phyloP scores from a whole-genome alignment of 35 echinoderm and acorn worm genomes.

The Heliocidaris erythrogramma region DNA sequence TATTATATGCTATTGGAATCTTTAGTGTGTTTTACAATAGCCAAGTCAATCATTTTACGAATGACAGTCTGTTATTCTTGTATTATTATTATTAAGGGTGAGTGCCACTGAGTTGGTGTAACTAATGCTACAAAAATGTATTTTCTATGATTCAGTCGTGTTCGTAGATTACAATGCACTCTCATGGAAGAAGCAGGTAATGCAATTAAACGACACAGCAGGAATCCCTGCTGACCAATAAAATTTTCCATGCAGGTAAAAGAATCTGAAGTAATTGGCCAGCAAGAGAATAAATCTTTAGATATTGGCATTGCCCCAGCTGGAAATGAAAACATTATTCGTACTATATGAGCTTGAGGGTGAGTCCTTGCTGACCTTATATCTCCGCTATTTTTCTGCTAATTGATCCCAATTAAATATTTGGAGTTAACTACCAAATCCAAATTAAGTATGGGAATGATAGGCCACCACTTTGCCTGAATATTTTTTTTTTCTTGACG shows the following conservation, averaged over 20 bases:
- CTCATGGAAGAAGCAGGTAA: neutral
- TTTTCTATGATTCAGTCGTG: too few relatives aligned
- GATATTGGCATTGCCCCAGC: neutral
- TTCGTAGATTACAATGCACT: too few relatives aligned
- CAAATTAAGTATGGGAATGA: neutral
- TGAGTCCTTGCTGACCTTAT: neutral
- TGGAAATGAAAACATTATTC: neutral
- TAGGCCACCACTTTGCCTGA: neutral
- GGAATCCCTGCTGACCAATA: neutral
- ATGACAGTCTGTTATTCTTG: too few relatives aligned
- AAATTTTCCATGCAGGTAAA: neutral
- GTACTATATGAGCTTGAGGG: neutral
- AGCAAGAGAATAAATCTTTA: neutral
- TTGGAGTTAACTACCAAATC: neutral
- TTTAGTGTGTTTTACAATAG: too few relatives aligned
- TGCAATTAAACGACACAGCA: neutral
- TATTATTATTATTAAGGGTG: too few relatives aligned
- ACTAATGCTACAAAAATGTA: too few relatives aligned
- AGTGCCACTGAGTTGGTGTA: too few relatives aligned
- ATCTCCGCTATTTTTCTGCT: neutral
- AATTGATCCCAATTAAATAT: constrained; percentile 5
- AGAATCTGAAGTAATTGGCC: neutral
- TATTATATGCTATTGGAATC: too few relatives aligned
- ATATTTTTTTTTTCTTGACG: too few relatives aligned
- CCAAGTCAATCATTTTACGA: too few relatives aligned